Conservation (phyloP, 92 coral and sea anemone species). For the Metridium senile region DNA sequence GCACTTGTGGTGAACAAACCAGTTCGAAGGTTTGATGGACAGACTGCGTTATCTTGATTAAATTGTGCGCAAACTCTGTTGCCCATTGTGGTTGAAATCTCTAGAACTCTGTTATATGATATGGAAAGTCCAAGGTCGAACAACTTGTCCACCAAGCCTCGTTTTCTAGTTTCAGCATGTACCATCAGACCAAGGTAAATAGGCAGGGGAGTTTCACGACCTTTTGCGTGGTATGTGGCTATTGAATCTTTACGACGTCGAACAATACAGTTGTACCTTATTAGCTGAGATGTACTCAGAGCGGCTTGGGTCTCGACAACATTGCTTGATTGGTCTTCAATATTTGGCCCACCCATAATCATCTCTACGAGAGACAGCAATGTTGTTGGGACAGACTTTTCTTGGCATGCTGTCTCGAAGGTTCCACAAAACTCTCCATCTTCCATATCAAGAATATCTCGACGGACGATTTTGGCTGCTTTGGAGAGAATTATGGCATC, state of each 20-base stretch:
- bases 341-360: slow-evolving; percentile 56
- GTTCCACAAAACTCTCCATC: neutral
- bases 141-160: slow-evolving; percentile 49
- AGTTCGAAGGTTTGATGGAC: slow-evolving; percentile 52
- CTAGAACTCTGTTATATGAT: slow-evolving; percentile 61
- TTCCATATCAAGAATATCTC: slow-evolving; percentile 30
- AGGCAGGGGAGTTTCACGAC: slow-evolving; percentile 64
- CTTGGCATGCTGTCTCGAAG: slow-evolving; percentile 13
- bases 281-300: slow-evolving; percentile 60
- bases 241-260: slow-evolving; percentile 39
- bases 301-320: slow-evolving; percentile 49
- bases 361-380: slow-evolving; percentile 32
- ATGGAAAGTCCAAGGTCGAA: slow-evolving; percentile 61
- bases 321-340: slow-evolving; percentile 51
- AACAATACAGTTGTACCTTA: slow-evolving; percentile 42
- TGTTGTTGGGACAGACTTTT: slow-evolving; percentile 10
- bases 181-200: slow-evolving; percentile 53
- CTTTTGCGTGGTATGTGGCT: slow-evolving; percentile 28
- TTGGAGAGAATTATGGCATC: slow-evolving; percentile 47
- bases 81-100: slow-evolving; percentile 64
- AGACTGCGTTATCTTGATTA: slow-evolving; percentile 57
- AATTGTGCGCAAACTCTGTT: slow-evolving; percentile 51
- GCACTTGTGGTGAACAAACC: slow-evolving; percentile 54
- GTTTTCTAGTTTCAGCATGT: slow-evolving; percentile 65
- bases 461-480: slow-evolving; percentile 56